Base-by-base conservation (phyloP, 1,140 invertebrate species). In the Mamestra configurata region DNA sequence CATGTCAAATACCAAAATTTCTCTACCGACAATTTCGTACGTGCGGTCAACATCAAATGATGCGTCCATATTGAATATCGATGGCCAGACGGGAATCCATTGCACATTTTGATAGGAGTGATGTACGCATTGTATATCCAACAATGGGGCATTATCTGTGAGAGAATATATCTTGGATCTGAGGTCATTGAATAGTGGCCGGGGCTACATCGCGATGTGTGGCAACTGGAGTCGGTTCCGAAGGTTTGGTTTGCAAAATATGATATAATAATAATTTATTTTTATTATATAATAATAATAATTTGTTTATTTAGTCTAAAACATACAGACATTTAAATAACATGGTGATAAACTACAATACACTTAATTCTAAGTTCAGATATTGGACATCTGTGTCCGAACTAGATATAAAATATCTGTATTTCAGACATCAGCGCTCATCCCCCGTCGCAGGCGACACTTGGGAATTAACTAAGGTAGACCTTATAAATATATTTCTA, bases 41-140 rank as follows among this genome's bases (percentile, higher is more conserved):
- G 61, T 66, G 61, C 61, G 61, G 61, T 66, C 61, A 66, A 40
- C 35, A 66, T 11, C 35, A 75, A 59, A 75, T 75, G 37, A 59
- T 43, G 37, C 18, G 31, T 55, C 27, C 70, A 59, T 75, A 75
- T 59, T 59, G 31, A 55, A 75, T 75, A 75, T 57, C 35, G 51
- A 75, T 75, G 18, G 70, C 31, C 27, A 73, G 71, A 59, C 71
- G 8, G 37, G 51, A 75, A 75, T 75, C 51, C 53, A 75, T 59
- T 75, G 71, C 51, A 75, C 71, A 59, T 75, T 49, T 59, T 75
- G 71, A 75, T 75, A 75, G 31, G 11, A 70, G 66, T 70, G 66
- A 70, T 75, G 53, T 75, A 75, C 51, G 71, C 35, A 75, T 75
- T 75, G 71, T 75, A 55, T 40, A 15, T 57, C 27, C 35, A 59